Evolutionary conservation across 2,797 vertebrate genomes (phyloP).

Genomic region (Acropternis orthonyx): DNA sequence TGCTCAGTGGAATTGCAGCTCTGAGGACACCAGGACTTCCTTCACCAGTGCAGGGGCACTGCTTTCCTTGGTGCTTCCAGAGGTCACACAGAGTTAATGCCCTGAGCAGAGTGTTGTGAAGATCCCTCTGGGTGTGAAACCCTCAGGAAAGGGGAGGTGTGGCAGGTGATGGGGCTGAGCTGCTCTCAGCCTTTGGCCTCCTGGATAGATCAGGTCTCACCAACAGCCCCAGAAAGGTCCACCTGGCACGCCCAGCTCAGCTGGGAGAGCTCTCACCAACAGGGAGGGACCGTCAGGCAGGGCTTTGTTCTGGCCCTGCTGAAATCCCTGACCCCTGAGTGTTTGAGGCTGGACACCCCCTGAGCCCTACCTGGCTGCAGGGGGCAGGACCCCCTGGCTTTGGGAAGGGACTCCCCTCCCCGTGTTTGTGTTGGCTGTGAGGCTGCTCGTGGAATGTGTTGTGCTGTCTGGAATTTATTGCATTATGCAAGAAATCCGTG

Average conservation of each 20-base stretch:
- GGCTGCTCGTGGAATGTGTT: background rate
- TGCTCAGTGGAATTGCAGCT: background rate
- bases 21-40: background rate
- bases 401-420: background rate
- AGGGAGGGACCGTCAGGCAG: background rate
- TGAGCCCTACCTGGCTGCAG: background rate
- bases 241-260: background rate
- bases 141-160: background rate
- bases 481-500: background rate
- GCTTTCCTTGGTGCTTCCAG: background rate
- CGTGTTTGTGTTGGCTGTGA: background rate
- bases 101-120: background rate
- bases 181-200: background rate
- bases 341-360: background rate
- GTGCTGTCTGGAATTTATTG: background rate
- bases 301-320: background rate
- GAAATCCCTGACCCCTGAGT: background rate
- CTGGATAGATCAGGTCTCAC: background rate
- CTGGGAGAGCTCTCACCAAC: background rate
- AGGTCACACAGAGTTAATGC: background rate
- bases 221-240: background rate
- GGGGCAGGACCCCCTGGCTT: background rate
- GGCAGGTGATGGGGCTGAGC: background rate
- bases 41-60: background rate
- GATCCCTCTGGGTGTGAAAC: background rate